Conservation (phyloP, 30 jellyfish, hydroid and myxozoan genomes). For the Morbakka virulenta region DNA sequence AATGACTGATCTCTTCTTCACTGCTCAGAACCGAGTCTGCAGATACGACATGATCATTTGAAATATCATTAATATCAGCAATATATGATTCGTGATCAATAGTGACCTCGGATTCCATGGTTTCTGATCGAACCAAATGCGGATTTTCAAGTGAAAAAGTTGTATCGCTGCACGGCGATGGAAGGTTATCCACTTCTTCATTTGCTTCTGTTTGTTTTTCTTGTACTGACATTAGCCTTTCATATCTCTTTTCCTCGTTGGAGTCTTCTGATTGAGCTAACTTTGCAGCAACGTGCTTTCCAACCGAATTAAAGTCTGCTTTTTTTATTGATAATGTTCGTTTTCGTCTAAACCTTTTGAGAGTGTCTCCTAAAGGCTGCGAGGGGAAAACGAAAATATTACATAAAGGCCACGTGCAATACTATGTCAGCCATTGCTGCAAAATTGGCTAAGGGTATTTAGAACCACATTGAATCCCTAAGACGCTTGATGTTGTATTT, state of each 20-base stretch:
- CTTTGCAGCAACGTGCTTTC: background rate
- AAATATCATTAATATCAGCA: no score
- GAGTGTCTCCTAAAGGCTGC: background rate
- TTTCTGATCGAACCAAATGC: background rate
- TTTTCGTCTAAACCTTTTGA: background rate
- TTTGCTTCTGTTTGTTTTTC: background rate
- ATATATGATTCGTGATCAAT: background rate
- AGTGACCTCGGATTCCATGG: background rate
- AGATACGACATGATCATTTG: background rate
- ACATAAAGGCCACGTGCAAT: background rate
- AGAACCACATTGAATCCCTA: no score
- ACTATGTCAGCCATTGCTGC: no score
- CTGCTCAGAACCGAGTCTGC: background rate
- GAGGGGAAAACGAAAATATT: background rate
- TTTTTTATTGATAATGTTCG: background rate
- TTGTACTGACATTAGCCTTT: background rate
- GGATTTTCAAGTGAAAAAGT: no score
- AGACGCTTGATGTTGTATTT: no score
- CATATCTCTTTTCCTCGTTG: background rate
- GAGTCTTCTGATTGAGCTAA: background rate
- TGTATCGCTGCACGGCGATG: background rate
- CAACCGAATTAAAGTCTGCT: background rate
- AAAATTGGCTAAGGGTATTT: no score
- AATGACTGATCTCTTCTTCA: no score
- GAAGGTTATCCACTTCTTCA: background rate